A percentile compares a stretch with the other conserved stretches of the same genome.
Conservation (phyloP, 2,888 invertebrate species). For the Papilio gigon region DNA sequence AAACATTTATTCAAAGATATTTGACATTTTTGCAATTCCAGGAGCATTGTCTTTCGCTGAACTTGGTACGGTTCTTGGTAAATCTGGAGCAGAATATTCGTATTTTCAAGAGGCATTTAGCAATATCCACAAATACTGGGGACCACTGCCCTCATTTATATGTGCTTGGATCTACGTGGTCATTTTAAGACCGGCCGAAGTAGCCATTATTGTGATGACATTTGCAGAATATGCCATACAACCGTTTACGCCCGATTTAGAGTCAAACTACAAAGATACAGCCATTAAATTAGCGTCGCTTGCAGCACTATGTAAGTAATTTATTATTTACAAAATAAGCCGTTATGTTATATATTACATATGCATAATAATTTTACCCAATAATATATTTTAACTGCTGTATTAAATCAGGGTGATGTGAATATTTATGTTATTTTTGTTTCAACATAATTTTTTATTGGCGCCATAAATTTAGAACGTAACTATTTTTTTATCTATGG, state of each 20-base stretch:
- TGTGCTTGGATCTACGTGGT: constrained; percentile 90
- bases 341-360: no score
- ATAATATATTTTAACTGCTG: neutral
- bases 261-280: constrained; percentile 68
- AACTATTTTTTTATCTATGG: neutral
- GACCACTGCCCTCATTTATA: constrained; percentile 87
- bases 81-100: constrained; percentile 91
- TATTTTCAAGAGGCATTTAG: constrained; percentile 89
- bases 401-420: no score
- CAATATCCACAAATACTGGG: constrained; percentile 86
- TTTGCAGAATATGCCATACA: constrained; percentile 89
- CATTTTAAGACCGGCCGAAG: constrained; percentile 88
- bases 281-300: constrained; percentile 85
- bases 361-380: neutral
- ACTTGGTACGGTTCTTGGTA: constrained; percentile 88
- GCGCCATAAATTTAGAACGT: no score
- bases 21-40: constrained; percentile 58
- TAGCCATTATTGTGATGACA: constrained; percentile 88
- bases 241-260: constrained; percentile 80
- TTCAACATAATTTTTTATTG: no score
- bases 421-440: no score
- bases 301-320: constrained; percentile 83
- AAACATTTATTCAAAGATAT: neutral
- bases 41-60: constrained; percentile 92
- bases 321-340: constrained; percentile 17